Conservation (phyloP, 2,888 invertebrate genomes). For the Callyntrura sp. region DNA sequence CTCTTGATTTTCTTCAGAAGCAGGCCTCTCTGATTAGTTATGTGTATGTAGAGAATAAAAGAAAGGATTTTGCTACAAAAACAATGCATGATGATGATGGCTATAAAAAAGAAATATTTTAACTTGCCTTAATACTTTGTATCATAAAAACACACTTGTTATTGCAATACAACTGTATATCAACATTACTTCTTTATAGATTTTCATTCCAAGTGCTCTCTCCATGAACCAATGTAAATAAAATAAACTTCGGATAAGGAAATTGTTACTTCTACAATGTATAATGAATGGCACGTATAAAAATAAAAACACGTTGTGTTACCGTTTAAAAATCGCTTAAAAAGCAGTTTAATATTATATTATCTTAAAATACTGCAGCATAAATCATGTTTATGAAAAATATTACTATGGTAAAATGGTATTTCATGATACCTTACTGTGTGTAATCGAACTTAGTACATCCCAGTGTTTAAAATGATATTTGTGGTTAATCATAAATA, state of each 20-base stretch:
- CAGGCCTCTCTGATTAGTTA: constrained; percentile 41
- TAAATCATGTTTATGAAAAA: too few relatives aligned
- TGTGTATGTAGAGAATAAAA: neutral
- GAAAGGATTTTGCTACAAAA: neutral
- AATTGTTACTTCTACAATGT: neutral
- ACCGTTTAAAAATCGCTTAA: neutral
- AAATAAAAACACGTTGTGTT: neutral
- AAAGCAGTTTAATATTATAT: neutral
- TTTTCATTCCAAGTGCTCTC: constrained; percentile 42
- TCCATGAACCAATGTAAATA: constrained; percentile 8
- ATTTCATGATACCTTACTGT: too few relatives aligned
- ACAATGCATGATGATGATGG: neutral
- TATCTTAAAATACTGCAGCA: too few relatives aligned
- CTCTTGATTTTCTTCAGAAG: constrained; percentile 35
- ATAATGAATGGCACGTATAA: neutral
- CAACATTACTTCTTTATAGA: constrained; percentile 12
- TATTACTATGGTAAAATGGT: too few relatives aligned
- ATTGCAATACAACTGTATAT: constrained; percentile 11
- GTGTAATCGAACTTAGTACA: too few relatives aligned
- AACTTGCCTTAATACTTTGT: neutral
- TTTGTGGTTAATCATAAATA: too few relatives aligned
- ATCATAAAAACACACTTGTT: neutral
- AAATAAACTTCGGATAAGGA: neutral
- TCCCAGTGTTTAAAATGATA: too few relatives aligned
- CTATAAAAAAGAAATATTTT: neutral